phyloP scores from a whole-genome alignment of 1,140 invertebrate species.

The Triops longicaudatus region DNA sequence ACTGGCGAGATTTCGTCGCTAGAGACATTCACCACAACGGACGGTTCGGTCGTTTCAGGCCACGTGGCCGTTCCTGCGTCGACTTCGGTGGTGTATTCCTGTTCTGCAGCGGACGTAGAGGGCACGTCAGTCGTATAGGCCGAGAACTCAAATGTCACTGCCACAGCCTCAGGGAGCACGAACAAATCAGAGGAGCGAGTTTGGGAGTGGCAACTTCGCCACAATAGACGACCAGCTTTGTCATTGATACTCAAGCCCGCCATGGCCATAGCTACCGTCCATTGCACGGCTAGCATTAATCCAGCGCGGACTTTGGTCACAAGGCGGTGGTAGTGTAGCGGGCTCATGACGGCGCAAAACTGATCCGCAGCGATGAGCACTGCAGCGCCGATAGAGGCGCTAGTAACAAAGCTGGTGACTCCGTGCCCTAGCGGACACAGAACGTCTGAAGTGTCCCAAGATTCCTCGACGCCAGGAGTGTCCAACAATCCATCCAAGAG shows the following conservation, averaged over 20 bases:
- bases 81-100: not conserved
- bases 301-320: conserved; percentile 62
- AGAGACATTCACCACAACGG: not conserved
- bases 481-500: conserved; percentile 41
- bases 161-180: conserved; percentile 18
- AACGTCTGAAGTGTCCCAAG: conserved; percentile 33
- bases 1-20: not conserved
- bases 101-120: not conserved
- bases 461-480: conserved; percentile 22
- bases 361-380: conserved; percentile 75
- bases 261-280: conserved; percentile 49
- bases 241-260: conserved; percentile 45
- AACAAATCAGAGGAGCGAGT: not conserved
- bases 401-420: conserved; percentile 45
- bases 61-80: not conserved
- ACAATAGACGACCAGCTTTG: conserved; percentile 29
- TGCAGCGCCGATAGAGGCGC: conserved; percentile 57
- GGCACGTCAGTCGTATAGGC: not conserved
- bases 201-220: conserved; percentile 26
- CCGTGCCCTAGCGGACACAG: conserved; percentile 46
- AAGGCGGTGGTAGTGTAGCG: conserved; percentile 68
- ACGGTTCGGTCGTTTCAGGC: not conserved
- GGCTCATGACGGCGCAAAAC: conserved; percentile 77
- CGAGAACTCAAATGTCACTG: not conserved
- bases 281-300: conserved; percentile 55